phyloP scores from a whole-genome alignment of 2,888 invertebrate genomes.

The Yponomeuta evonymella region DNA sequence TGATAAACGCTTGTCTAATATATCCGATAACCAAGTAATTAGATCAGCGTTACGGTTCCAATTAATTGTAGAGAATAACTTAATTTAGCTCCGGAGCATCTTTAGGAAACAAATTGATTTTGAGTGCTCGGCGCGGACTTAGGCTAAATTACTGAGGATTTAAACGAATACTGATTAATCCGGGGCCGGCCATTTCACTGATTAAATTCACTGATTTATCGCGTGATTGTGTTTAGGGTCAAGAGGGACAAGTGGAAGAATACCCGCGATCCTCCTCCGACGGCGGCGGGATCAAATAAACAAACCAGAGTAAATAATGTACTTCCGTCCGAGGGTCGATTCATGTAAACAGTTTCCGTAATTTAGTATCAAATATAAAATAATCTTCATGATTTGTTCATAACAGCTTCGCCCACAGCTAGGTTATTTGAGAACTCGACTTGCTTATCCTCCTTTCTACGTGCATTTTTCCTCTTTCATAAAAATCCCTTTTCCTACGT shows the following conservation, averaged over 20 bases:
- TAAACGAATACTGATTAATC: conserved; percentile 9
- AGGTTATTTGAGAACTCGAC: neutral
- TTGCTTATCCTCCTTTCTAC: neutral
- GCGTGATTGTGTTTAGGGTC: conserved; percentile 1
- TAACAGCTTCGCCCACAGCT: neutral
- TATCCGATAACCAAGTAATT: neutral
- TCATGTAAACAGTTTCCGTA: neutral
- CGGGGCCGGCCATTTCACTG: conserved; percentile 4
- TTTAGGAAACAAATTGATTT: neutral
- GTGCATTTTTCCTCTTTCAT: neutral
- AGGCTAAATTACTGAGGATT: neutral
- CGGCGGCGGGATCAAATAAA: neutral
- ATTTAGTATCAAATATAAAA: neutral
- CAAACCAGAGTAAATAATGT: neutral
- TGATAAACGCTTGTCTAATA: neutral
- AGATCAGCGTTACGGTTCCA: neutral
- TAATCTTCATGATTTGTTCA: neutral
- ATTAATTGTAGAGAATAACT: neutral
- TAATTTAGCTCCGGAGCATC: neutral
- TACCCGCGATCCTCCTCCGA: neutral
- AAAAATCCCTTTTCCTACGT: too few species aligned
- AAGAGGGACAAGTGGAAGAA: conserved; percentile 2
- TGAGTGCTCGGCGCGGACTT: neutral
- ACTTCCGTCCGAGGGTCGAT: neutral
- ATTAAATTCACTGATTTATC: conserved; percentile 14